Conservation (phyloP, 2,797 vertebrate species). For the Hippoglossus hippoglossus region DNA sequence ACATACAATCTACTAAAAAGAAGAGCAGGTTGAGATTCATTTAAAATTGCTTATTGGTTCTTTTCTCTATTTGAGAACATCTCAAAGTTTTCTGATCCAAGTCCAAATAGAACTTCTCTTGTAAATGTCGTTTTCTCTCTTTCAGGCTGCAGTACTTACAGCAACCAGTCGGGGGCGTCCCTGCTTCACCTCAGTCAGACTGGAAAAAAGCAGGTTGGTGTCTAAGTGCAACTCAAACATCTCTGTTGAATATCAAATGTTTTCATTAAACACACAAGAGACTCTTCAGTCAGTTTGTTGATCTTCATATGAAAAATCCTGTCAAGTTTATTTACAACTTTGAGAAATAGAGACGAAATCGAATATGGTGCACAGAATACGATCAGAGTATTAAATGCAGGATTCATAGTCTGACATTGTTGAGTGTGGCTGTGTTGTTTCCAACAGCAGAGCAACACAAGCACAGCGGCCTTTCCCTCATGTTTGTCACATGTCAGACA, state of each 20-base stretch:
- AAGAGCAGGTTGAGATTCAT: neutral
- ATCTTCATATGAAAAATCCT: no score
- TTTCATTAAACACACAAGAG: neutral
- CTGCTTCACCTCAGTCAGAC: conserved; percentile 32
- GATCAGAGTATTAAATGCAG: neutral
- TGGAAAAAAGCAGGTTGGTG: neutral
- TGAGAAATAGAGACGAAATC: neutral
- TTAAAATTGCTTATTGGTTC: neutral
- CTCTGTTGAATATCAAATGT: neutral
- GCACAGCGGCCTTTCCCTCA: neutral
- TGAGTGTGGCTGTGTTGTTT: neutral
- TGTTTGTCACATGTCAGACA: neutral
- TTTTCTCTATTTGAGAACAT: neutral
- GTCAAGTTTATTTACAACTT: neutral
- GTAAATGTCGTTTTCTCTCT: neutral
- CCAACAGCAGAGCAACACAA: neutral
- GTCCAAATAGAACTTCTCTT: no score
- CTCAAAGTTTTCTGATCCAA: no score
- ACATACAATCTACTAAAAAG: neutral
- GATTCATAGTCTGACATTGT: neutral
- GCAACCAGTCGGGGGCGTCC: conserved; percentile 26
- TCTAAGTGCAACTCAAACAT: neutral
- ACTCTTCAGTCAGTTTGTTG: neutral
- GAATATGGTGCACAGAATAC: neutral
- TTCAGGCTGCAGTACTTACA: conserved; percentile 2